Percentiles rank a stretch among this genome's conserved stretches.
phyloP scores from a whole-genome alignment of 2,797 vertebrate genomes.

The Spizella passerina region DNA sequence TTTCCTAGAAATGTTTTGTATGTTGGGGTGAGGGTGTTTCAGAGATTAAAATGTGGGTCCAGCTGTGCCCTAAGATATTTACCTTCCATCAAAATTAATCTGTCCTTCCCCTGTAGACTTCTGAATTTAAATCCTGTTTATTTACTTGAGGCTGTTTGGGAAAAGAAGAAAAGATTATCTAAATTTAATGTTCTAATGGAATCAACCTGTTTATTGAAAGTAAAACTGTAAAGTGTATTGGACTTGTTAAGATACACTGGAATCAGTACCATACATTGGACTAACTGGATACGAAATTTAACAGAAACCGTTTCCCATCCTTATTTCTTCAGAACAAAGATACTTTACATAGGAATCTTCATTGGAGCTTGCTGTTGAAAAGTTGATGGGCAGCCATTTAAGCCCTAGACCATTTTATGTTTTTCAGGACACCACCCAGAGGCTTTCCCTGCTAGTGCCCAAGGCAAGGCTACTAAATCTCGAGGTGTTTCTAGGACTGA shows the following conservation, averaged over 20 bases:
- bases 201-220: not conserved
- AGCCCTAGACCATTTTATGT: not conserved
- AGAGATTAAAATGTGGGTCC: not conserved
- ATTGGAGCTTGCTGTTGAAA: not conserved
- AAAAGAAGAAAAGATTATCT: not conserved
- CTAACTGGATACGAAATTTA: not conserved
- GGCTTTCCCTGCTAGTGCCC: not conserved
- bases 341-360: not conserved
- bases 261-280: not conserved
- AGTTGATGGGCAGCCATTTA: not conserved
- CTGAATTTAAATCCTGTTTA: conserved; percentile 19
- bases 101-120: not conserved
- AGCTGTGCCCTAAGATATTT: not conserved
- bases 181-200: not conserved
- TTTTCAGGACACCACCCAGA: not conserved
- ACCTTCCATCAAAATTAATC: not conserved
- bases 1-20: not conserved
- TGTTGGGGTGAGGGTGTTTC: not conserved
- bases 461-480: not conserved
- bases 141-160: not conserved
- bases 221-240: not conserved
- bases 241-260: not conserved
- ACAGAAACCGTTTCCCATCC: not conserved
- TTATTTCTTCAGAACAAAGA: not conserved
- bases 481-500: not conserved